Percentiles rank a stretch among this genome's conserved stretches.
Evolutionary conservation across 2,797 vertebrate genomes (phyloP).

Genomic region (Toxotes lorentzi): DNA sequence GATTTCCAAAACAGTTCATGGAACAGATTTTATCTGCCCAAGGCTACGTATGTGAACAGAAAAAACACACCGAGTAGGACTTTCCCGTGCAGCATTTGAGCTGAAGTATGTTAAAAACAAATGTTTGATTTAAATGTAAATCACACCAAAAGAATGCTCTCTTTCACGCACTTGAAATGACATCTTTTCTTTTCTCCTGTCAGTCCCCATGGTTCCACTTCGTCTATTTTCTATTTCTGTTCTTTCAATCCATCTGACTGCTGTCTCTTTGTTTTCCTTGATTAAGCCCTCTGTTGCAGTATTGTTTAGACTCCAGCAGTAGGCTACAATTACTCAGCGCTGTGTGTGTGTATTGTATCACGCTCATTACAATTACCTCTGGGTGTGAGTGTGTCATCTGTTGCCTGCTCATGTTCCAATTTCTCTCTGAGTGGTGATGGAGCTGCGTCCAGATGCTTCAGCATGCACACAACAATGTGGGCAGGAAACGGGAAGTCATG

Average conservation of each 20-base stretch:
- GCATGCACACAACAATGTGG: slow-evolving; percentile 27
- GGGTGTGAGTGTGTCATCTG: slow-evolving; percentile 75
- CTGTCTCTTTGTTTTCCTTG: slow-evolving; percentile 67
- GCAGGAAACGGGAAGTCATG: slow-evolving; percentile 42
- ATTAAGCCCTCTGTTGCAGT: slow-evolving; percentile 65
- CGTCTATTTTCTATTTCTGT: slow-evolving; percentile 65
- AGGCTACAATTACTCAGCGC: slow-evolving; percentile 70
- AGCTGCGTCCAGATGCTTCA: slow-evolving; percentile 62
- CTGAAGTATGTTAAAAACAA: slow-evolving; percentile 16
- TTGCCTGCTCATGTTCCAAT: slow-evolving; percentile 71
- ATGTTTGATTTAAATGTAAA: slow-evolving; percentile 53
- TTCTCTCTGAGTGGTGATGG: slow-evolving; percentile 63
- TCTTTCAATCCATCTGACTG: slow-evolving; percentile 56
- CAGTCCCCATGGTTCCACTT: slow-evolving; percentile 49
- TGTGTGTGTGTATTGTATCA: slow-evolving; percentile 61
- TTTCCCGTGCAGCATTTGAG: slow-evolving; percentile 8
- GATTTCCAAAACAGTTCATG: slow-evolving; percentile 39
- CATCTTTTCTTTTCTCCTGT: slow-evolving; percentile 41
- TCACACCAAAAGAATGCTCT: slow-evolving; percentile 33
- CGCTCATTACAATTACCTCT: slow-evolving; percentile 76
- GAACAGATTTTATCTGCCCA: slow-evolving; percentile 33
- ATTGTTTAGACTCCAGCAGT: slow-evolving; percentile 71
- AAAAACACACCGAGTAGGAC: slow-evolving; percentile 21
- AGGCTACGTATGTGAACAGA: slow-evolving; percentile 30
- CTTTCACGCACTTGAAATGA: slow-evolving; percentile 44